Evolutionary conservation across 2,797 vertebrate genomes (phyloP), one percentile per base, ranked within the genome.

Genomic region (Sebastes alutus): DNA sequence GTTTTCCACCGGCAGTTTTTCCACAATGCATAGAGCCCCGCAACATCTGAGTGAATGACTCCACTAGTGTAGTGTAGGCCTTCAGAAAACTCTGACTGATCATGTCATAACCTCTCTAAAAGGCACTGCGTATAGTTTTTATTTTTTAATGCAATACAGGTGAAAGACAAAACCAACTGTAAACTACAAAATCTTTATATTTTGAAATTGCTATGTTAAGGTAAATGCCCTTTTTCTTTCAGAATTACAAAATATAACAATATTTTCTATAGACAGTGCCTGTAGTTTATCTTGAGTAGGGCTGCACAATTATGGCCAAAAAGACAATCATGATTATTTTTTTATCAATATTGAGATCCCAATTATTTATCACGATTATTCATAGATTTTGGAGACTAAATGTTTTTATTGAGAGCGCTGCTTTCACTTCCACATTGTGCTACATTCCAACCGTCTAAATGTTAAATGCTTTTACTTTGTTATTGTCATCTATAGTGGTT

Each of bases 41-140:
- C 58, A 80, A 49, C 59, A 67, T 77, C 75, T 79, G 73, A 65
- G 55, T 75, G 68, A 83, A 78, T 81, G 59, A 60, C 27, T 81
- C 30, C 62, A 66, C 25, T 72, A 74, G 78, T 67, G 23, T 79
- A 69, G 64, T 77, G 67, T 56, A 80, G 70, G 13, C 13, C 14
- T 64, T 69, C 29, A 78, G 49, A 62, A 64, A 78, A 52, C 13
- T 32, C 23, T 4, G 5, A 25, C 12, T 62, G 18, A 54, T 46
- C 2, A 20, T 14, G 13, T 56, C 38, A 22, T 63, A 65, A 78
- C 46, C 23, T 27, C 49, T 30, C 30, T 35, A 49, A 78, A 78
- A 59, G 27, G 58, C 16, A 7, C 22, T 49, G 22, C 14, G 2
- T 69, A 58, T 63, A 7, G 33, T 23, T 67, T 56, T 67, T 4